A percentile compares a stretch with the other conserved stretches of the same genome.
phyloP scores from a whole-genome alignment of 2,888 invertebrate genomes.

The Scelioninae gen. 1 region DNA sequence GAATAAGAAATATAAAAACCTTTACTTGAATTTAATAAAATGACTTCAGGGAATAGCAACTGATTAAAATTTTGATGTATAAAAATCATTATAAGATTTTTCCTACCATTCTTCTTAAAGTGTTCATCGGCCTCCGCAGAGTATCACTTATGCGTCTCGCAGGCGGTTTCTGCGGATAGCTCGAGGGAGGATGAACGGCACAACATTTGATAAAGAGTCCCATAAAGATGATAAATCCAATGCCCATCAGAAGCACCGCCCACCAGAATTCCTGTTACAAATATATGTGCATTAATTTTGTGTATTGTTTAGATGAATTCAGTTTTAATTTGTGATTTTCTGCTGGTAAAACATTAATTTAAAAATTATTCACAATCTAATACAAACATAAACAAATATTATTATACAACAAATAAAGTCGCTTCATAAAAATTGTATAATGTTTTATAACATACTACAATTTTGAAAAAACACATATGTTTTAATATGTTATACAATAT shows the following conservation, averaged over 20 bases:
- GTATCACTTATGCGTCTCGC: constrained; percentile 97
- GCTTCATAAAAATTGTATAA: no score
- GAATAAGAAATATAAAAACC: no score
- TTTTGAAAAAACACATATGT: no score
- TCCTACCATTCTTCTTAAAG: constrained; percentile 92
- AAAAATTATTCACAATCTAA: no score
- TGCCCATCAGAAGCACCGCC: constrained; percentile 95
- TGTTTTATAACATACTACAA: no score
- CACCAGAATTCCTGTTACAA: constrained; percentile 93
- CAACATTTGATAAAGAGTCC: constrained; percentile 99
- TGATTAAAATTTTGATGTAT: constrained; percentile 1
- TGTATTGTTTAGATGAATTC: constrained; percentile 37
- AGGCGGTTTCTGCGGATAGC: constrained; percentile 98
- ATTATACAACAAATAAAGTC: no score
- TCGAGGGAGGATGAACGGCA: constrained; percentile 99
- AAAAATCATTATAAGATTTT: constrained; percentile 10
- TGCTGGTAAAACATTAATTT: no score
- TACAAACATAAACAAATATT: not conserved
- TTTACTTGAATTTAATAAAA: not conserved
- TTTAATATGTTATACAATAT: no score
- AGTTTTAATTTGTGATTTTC: no score
- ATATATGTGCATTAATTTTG: constrained; percentile 50
- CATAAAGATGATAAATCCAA: constrained; percentile 97
- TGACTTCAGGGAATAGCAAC: not conserved
- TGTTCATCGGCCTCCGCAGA: constrained; percentile 94